phyloP scores from a whole-genome alignment of 1,140 invertebrate genomes.

The Drosophila prosaltans region DNA sequence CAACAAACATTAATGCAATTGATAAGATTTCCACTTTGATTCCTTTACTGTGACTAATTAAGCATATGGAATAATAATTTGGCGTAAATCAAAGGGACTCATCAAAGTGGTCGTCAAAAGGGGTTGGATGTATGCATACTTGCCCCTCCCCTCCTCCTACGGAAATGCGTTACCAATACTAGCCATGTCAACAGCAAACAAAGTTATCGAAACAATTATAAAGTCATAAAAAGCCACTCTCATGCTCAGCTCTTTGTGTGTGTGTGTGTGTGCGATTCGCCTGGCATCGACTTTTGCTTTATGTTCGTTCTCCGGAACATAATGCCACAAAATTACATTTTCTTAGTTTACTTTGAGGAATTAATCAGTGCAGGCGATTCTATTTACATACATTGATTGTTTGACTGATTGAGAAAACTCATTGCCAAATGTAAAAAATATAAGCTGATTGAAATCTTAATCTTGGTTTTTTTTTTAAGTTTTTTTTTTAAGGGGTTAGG shows the following conservation, averaged over 20 bases:
- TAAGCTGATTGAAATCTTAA: no score
- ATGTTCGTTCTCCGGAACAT: conserved; percentile 4
- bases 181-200: conserved; percentile 38
- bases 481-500: no score
- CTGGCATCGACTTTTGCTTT: neutral
- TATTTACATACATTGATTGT: neutral
- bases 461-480: no score
- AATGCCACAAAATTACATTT: conserved; percentile 4
- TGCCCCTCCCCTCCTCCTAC: neutral
- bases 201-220: conserved; percentile 59
- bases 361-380: conserved; percentile 18
- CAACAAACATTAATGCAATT: conserved; percentile 28
- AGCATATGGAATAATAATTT: conserved; percentile 48
- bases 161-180: conserved; percentile 11
- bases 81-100: conserved; percentile 22
- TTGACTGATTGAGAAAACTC: neutral
- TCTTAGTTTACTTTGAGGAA: conserved; percentile 18
- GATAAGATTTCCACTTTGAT: conserved; percentile 19
- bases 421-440: neutral
- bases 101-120: conserved; percentile 4
- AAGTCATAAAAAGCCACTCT: conserved; percentile 46
- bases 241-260: conserved; percentile 23
- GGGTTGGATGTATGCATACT: conserved; percentile 1
- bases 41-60: conserved; percentile 41
- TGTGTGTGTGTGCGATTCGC: neutral